These are phyloP conservation scores for Pandion haliaetus DNA, from an alignment of 2,113 vertebrate genomes.

Conservation along the genomic window DNA sequence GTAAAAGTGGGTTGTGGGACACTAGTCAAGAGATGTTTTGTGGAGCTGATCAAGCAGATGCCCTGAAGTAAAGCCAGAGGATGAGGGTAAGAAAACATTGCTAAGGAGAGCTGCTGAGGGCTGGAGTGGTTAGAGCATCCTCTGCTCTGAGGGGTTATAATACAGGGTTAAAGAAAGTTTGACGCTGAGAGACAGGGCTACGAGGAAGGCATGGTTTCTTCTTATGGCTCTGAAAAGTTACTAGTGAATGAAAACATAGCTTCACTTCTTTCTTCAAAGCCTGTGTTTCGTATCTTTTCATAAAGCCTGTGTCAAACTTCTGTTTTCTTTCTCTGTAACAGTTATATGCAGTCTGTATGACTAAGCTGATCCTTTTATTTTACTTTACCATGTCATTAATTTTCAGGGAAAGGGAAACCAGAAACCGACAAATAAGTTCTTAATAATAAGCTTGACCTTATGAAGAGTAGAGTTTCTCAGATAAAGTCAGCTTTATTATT, in stretches of 20 bases:
- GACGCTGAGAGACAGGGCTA: background rate
- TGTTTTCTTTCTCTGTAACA: background rate
- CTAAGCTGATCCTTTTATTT: background rate
- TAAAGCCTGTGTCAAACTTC: background rate
- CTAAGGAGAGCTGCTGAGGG: background rate
- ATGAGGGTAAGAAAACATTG: background rate
- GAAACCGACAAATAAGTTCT: background rate
- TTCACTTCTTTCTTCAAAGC: background rate
- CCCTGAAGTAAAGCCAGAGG: background rate
- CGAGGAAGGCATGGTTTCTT: background rate
- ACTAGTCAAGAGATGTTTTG: rapidly evolving
- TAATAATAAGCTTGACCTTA: background rate
- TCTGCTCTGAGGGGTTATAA: background rate
- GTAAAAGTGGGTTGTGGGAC: background rate
- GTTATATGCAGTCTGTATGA: background rate
- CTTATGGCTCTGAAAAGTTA: background rate
- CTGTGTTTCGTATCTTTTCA: background rate
- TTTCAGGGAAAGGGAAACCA: background rate
- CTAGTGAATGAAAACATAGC: background rate
- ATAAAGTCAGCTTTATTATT: background rate
- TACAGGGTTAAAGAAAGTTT: background rate
- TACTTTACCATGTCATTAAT: background rate
- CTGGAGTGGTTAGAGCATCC: background rate
- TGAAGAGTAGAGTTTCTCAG: background rate
- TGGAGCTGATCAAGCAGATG: background rate